Percentiles rank a stretch among this genome's conserved stretches.
phyloP scores from a whole-genome alignment of 2,797 vertebrate genomes.

The Caiman crocodilus region DNA sequence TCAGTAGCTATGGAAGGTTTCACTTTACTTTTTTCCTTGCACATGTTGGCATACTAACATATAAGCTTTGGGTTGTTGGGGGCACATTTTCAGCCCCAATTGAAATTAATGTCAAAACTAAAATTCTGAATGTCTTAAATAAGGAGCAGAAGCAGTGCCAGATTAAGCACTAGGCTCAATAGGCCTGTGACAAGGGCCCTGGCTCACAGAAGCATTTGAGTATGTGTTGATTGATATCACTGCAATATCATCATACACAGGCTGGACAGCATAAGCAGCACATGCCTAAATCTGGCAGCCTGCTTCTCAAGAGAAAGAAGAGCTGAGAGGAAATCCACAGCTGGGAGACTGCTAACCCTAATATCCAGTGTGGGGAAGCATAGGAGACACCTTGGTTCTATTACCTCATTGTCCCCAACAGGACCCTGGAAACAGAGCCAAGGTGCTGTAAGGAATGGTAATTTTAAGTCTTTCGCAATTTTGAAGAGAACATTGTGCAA shows the following conservation, averaged over 20 bases:
- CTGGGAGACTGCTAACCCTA: neutral
- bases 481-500: no score
- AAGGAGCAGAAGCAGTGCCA: neutral
- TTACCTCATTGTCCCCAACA: neutral
- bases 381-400: neutral
- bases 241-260: rapidly evolving
- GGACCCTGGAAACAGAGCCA: neutral
- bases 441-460: no score
- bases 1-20: neutral
- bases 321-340: neutral
- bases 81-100: neutral
- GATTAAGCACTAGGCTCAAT: neutral
- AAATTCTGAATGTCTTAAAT: neutral
- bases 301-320: neutral
- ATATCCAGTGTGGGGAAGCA: rapidly evolving
- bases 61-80: neutral
- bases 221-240: neutral
- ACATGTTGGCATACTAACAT: conserved; percentile 18
- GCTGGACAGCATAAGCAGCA: rapidly evolving
- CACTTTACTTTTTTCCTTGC: conserved; percentile 24
- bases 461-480: no score
- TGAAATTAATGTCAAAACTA: neutral
- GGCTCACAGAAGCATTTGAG: neutral
- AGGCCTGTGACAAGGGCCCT: rapidly evolving
- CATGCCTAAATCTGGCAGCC: neutral